Conservation (phyloP, 2,113 vertebrate genomes). For the Calidris pygmaea region DNA sequence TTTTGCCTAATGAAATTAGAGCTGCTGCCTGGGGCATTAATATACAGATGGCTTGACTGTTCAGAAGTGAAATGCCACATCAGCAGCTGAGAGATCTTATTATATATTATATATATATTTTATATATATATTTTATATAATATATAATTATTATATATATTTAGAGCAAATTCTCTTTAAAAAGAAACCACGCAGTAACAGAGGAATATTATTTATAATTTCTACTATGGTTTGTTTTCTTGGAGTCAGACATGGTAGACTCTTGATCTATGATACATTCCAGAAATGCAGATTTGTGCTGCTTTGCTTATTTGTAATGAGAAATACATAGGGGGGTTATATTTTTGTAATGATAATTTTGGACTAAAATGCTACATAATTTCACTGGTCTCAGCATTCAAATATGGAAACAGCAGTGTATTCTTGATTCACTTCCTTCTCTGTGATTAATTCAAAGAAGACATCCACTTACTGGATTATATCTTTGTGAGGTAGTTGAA, state of each 20-base stretch:
- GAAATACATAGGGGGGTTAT: neutral
- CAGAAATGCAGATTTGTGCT: neutral
- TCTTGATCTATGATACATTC: neutral
- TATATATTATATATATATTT: no score
- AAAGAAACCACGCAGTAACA: neutral
- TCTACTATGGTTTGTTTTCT: neutral
- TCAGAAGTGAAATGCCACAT: neutral
- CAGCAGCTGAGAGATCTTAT: neutral
- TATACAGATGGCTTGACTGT: neutral
- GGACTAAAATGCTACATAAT: neutral
- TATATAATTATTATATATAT: neutral
- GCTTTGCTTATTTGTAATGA: neutral
- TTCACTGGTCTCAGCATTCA: neutral
- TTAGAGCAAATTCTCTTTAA: neutral
- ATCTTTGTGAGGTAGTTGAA: neutral
- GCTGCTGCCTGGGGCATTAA: neutral
- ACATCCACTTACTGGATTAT: neutral
- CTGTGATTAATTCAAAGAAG: neutral
- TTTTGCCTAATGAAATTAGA: constrained; percentile 1
- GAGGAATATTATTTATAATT: neutral
- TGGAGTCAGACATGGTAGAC: neutral
- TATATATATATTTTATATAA: no score
- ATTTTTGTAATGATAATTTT: neutral
- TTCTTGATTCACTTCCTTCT: neutral
- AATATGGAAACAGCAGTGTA: neutral